Evolutionary conservation across 2,888 invertebrate species (phyloP), one percentile per base, ranked within the genome.

Genomic region (Schrankia costaestrigalis): DNA sequence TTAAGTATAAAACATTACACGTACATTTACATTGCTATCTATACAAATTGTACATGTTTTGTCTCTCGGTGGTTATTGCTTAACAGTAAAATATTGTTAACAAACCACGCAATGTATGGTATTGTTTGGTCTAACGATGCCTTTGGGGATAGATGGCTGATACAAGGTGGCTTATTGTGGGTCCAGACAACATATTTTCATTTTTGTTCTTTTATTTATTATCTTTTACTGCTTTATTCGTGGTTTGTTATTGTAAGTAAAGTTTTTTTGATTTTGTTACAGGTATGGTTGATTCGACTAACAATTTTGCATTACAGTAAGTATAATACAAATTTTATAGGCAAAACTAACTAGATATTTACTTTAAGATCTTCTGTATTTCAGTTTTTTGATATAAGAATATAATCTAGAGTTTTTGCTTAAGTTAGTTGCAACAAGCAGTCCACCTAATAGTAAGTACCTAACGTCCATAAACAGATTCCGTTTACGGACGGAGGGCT

Each of bases 121-220:
- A 21, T 19, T 12, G 28, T 29, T 10, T 29, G 13, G 14, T 13
- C 14, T 22, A 22, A 29, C 29, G 29, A 29, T 10, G n/a, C 29
- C 22, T 21, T 7, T 22, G 29, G 22, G 29, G 13, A 12, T 19
- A 3, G 6, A 21, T 11, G 9, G 14, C 21, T 12, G 10, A 29
- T 13, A 22, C 22, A 10, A 13, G 11, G 3, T 12, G 28, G 21
- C 19, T 28, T 28, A 28, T n/a, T 19, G 7, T 7, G 3, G n/a
- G 18, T 15, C 18, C 10, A 26, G 9, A 11, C 15, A 11, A 21
- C 15, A 8, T 8, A 19, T 12, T 26, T 21, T 12, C 12, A 28
- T 12, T 21, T 28, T 13, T n/a, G 11, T 28, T 17, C n/a, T 18
- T 19, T 13, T 12, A 25, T 24, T 24, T 12, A 24, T 12, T 24